A percentile compares a stretch with the other conserved stretches of the same genome.
Evolutionary conservation across 92 coral and sea anemone species (phyloP).

Genomic region (Epizoanthus ramosus): DNA sequence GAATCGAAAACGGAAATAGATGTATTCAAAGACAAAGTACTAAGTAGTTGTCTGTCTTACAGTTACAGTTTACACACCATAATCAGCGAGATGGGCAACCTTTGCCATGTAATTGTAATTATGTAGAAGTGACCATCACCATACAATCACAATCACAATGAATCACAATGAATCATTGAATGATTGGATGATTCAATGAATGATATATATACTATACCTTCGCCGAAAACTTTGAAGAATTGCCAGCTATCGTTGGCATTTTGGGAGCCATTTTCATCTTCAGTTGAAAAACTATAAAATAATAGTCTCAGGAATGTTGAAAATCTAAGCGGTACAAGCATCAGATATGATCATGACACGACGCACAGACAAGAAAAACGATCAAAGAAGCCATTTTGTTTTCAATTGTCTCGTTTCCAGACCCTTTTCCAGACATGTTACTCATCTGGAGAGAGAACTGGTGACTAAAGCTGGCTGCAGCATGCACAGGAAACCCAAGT

Average conservation of each 20-base stretch:
- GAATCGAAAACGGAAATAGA: no score
- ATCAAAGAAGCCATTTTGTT: slow-evolving; percentile 10
- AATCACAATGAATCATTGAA: no score
- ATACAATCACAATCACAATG: no score
- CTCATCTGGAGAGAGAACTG: neutral
- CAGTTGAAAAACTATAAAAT: neutral
- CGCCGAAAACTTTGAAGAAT: slow-evolving; percentile 38
- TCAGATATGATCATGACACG: neutral
- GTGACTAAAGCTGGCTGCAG: neutral
- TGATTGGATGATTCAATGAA: no score
- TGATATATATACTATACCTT: no score
- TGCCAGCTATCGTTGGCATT: neutral
- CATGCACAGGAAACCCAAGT: no score
- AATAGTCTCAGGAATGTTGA: neutral
- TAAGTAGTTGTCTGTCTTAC: no score
- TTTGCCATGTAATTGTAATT: no score
- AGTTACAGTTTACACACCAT: no score
- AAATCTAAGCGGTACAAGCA: neutral
- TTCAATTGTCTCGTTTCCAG: neutral
- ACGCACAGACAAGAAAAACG: neutral
- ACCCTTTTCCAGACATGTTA: neutral
- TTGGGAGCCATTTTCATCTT: slow-evolving; percentile 31
- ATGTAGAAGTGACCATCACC: no score
- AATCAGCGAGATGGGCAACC: no score
- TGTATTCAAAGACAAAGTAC: no score